These are phyloP conservation scores for Mionectes macconnelli DNA, from an alignment of 2,113 vertebrate species.

Conservation along the genomic window DNA sequence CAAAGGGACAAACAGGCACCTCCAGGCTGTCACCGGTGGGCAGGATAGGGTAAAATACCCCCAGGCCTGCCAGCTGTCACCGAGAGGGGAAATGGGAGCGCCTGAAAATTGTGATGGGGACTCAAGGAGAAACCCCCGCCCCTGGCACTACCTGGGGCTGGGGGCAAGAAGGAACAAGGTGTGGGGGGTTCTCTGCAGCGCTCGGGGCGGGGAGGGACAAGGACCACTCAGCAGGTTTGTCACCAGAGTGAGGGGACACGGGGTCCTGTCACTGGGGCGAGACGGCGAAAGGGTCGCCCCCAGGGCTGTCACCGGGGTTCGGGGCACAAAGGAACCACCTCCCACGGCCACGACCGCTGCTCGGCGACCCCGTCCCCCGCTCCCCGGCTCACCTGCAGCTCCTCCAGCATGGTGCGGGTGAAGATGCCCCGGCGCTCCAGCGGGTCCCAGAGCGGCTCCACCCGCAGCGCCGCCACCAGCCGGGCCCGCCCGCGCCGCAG, in stretches of 20 bases:
- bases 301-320: accelerated
- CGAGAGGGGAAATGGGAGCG: accelerated
- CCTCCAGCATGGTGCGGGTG: conserved; percentile 87
- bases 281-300: not conserved
- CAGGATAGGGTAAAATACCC: not conserved
- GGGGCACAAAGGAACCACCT: not conserved
- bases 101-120: not conserved
- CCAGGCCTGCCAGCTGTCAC: not conserved
- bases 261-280: not conserved
- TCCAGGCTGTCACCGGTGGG: accelerated
- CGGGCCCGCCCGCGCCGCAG: conserved; percentile 73
- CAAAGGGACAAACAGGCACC: not conserved
- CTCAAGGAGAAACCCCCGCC: not conserved
- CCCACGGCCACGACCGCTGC: not conserved
- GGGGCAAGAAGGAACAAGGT: not conserved
- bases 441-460: conserved; percentile 75
- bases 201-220: accelerated
- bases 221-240: not conserved
- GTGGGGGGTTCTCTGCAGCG: not conserved
- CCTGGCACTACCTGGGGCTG: not conserved
- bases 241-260: not conserved
- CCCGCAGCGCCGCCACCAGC: conserved; percentile 78
- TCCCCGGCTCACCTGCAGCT: conserved; percentile 79
- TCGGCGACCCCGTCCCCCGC: not conserved
- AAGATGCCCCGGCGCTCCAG: conserved; percentile 82